These are phyloP conservation scores for Lineus longissimus DNA, from an alignment of 1,140 invertebrate species.

Conservation along the genomic window DNA sequence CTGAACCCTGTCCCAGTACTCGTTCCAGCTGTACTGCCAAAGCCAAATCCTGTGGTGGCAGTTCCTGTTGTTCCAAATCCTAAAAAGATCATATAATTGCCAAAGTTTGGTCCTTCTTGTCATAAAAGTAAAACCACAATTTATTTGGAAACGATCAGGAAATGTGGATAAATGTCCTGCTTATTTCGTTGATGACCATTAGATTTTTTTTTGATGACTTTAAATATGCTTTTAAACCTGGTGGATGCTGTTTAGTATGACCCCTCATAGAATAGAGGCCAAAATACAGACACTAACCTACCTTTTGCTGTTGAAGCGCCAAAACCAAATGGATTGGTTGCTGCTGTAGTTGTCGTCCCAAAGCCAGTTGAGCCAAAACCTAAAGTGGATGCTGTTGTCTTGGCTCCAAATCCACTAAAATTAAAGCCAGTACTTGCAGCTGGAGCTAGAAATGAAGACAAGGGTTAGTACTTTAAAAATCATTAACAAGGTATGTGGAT, in stretches of 20 bases:
- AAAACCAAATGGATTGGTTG: conserved; percentile 25
- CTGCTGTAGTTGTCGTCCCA: conserved; percentile 16
- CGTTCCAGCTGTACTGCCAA: conserved; percentile 18
- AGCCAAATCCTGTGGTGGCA: conserved; percentile 42
- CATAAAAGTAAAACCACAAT: no score
- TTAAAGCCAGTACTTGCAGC: neutral
- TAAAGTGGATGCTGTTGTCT: conserved; percentile 2
- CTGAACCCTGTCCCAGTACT: conserved; percentile 21
- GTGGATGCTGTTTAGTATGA: no score
- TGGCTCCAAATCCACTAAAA: conserved; percentile 4
- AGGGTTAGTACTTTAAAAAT: neutral
- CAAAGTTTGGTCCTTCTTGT: no score
- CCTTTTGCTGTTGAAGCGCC: conserved; percentile 16
- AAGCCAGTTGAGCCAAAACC: conserved; percentile 7
- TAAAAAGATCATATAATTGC: conserved; percentile 34
- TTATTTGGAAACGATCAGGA: no score
- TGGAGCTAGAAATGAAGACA: neutral
- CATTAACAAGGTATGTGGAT: neutral
- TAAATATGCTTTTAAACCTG: no score
- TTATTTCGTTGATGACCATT: conserved; percentile 56
- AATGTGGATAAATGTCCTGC: conserved; percentile 55
- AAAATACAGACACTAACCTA: neutral
- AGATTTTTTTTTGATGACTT: conserved; percentile 6
- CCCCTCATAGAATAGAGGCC: neutral
- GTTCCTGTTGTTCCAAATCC: conserved; percentile 59